Conservation (phyloP, 2,113 vertebrate species). For the Corythaeola cristata region DNA sequence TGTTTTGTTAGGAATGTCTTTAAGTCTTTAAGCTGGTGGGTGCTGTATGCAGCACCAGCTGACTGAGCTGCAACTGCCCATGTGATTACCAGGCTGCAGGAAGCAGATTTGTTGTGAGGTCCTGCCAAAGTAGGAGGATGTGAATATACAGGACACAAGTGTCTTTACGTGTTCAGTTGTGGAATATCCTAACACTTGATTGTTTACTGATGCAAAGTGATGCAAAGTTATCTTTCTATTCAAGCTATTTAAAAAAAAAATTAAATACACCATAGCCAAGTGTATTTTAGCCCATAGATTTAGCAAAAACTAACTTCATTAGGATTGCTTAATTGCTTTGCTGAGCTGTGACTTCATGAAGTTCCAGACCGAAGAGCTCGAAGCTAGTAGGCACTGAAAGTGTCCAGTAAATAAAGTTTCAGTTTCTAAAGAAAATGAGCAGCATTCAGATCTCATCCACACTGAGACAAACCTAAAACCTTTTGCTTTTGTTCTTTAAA, state of each 20-base stretch:
- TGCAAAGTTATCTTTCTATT: background rate
- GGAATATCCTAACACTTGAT: background rate
- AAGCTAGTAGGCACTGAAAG: background rate
- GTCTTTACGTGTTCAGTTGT: background rate
- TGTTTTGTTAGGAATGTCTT: background rate
- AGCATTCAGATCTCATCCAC: background rate
- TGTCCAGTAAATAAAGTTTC: background rate
- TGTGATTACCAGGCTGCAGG: background rate
- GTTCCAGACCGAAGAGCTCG: background rate
- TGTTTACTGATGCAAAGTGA: background rate
- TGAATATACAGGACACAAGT: background rate
- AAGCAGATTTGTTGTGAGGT: background rate
- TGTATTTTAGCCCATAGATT: background rate
- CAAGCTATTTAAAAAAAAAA: background rate
- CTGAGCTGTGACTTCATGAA: background rate
- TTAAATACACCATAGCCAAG: background rate
- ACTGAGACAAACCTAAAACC: fast-evolving
- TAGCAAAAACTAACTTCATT: background rate
- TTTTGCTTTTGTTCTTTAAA: background rate
- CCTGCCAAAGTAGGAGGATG: background rate
- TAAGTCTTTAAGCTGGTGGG: background rate
- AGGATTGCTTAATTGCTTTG: background rate
- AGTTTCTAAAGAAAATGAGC: background rate
- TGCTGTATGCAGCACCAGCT: fast-evolving
- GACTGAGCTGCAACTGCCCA: background rate